phyloP scores from a whole-genome alignment of 2,888 invertebrate genomes.

The Tethea ocularis region DNA sequence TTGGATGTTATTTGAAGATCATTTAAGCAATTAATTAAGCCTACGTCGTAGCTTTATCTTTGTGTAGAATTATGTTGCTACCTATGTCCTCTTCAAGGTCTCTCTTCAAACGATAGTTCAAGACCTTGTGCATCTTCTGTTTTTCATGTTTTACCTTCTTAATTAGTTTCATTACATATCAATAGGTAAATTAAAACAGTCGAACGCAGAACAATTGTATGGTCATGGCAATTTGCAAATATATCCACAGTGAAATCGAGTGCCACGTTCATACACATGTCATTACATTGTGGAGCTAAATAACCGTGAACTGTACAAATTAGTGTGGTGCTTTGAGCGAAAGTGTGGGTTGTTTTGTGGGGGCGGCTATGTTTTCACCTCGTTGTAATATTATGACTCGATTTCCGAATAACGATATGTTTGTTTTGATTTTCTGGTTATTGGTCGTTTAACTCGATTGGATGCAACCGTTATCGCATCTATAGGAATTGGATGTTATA shows the following conservation, averaged over 20 bases:
- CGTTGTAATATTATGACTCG: conserved; percentile 31
- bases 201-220: conserved; percentile 28
- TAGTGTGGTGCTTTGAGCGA: conserved; percentile 18
- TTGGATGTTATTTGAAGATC: no score
- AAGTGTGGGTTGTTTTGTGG: conserved; percentile 43
- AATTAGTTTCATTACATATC: conserved; percentile 6
- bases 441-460: conserved; percentile 4
- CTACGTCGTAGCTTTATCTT: neutral
- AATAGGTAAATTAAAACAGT: neutral
- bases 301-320: conserved; percentile 23
- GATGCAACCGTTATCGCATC: conserved; percentile 2
- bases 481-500: neutral
- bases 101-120: neutral
- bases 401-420: conserved; percentile 20
- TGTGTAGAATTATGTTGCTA: neutral
- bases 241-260: conserved; percentile 39
- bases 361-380: conserved; percentile 67
- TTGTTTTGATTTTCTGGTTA: conserved; percentile 3
- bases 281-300: conserved; percentile 8
- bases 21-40: no score
- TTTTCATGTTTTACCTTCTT: neutral
- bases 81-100: neutral
- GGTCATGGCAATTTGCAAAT: conserved; percentile 34
- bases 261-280: conserved; percentile 14
- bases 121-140: neutral